Evolutionary conservation across 2,888 invertebrate species (phyloP), one percentile per base, ranked within the genome.

Genomic region (Leptura quadrifasciata): DNA sequence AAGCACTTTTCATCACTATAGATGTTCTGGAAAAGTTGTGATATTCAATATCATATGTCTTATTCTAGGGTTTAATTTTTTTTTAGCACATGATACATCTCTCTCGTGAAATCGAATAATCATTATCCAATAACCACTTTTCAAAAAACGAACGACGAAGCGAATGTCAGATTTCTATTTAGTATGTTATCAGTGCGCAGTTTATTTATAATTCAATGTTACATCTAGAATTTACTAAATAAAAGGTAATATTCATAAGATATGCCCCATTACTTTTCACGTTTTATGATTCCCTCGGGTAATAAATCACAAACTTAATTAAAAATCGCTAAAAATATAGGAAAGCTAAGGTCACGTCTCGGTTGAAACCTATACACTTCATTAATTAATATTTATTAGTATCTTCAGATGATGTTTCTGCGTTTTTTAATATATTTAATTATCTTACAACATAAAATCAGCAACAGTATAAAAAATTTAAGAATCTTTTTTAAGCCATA

Each of bases 241-340:
- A 2, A 0, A n/a, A 47, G 47, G n/a, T n/a, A n/a, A 47, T 47
- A n/a, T n/a, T 5, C n/a, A n/a, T n/a, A 2, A 10, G n/a, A 47
- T 3, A n/a, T n/a, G 47, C n/a, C 47, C n/a, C n/a, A n/a, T 47
- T 47, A 47, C 15, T 47, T n/a, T 47, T 47, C 2, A n/a, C 47
- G 15, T 47, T 47, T 47, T 3, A 47, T 5, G 47, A n/a, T n/a
- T 47, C 47, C 47, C 17, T n/a, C 15, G 4, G 0, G n/a, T 47
- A 47, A 47, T 47, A 47, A 47, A 47, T 47, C 47, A 47, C 47
- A 47, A 47, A 47, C 47, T 47, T 47, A 47, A 47, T 47, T 47
- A 47, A 47, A 39, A 39, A 39, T 10, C n/a, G 47, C 47, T 47
- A 47, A 47, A 47, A 47, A 47, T 47, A 47, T 47, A 47, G 47